A percentile compares a stretch with the other conserved stretches of the same genome.
Conservation (phyloP, 64 coral and sea anemone species). For the Montipora cactus region DNA sequence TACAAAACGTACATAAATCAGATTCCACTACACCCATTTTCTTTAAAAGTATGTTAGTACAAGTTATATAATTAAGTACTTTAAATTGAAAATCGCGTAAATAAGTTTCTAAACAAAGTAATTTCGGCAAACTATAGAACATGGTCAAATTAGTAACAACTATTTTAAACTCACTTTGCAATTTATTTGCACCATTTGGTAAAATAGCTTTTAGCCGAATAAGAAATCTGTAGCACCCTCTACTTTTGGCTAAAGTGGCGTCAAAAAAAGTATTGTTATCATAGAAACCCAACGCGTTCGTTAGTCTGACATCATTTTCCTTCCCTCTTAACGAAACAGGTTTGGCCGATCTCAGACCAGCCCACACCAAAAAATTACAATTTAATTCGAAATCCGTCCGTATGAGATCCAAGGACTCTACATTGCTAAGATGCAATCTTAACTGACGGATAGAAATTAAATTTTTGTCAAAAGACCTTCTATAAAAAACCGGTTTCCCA, state of each 20-base stretch:
- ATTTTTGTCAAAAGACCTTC: background rate
- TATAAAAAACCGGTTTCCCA: background rate
- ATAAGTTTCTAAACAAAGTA: no score
- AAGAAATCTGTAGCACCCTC: background rate
- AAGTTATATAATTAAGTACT: no score
- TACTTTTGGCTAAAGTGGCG: background rate
- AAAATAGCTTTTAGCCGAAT: no score
- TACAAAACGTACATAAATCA: no score
- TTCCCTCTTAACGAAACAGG: background rate
- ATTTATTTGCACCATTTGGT: background rate
- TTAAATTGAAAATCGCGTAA: no score
- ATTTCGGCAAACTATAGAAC: no score
- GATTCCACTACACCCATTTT: no score
- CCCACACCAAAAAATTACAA: background rate
- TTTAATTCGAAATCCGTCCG: background rate
- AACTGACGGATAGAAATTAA: background rate
- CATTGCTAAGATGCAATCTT: background rate
- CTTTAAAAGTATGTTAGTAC: no score
- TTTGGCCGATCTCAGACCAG: conserved; percentile 4
- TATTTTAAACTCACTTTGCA: background rate
- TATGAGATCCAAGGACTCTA: background rate
- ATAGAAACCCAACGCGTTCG: background rate
- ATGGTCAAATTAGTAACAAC: no score
- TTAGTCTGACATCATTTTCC: no score
- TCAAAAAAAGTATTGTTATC: background rate